Base-by-base conservation (phyloP, 2,888 invertebrate species). In the Melanchra persicariae region DNA sequence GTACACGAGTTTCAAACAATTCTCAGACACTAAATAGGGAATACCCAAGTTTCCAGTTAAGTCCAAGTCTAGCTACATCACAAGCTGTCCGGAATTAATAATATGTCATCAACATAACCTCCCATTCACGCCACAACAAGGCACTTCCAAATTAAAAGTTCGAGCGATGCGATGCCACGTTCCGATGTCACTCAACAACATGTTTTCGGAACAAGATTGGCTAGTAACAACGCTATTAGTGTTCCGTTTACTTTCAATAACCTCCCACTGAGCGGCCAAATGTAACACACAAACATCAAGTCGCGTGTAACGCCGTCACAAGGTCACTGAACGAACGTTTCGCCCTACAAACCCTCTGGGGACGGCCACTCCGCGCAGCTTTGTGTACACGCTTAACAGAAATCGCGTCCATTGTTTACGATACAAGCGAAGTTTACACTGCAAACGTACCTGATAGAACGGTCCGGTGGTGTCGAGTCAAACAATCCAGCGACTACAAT, bases 321-420 rank as follows among this genome's bases (percentile, higher is more conserved):
- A 90, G 90, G 91, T 90, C 90, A 89, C 74, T 89, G 87, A 90
- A 89, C 91, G 89, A 90, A 88, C 91, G 89, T 85, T 84, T 83
- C 87, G 85, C 83, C 85, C 84, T 86, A 84, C 82, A 87, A 87
- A 87, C 82, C 86, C 88, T 84, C 81, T 62, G 79, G 84, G 86
- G 85, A 84, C 85, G 74, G 83, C 70, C 81, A 84, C 82, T 79
- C 79, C 69, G 74, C 73, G 69, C 79, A 79, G 69, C 68, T 85
- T 85, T 87, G 86, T 84, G 81, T 81, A 82, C 82, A 77, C 77
- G 75, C 82, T 87, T 85, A 86, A 86, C 86, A 85, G 83, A 85
- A 88, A 88, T 87, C 83, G 80, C 79, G 80, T 63, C 85, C 80
- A 88, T 90, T 91, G 90, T 93, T 92, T 90, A 91, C 88, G 72